Conservation (phyloP, 2,888 invertebrate genomes). For the Keiferia lycopersicella region DNA sequence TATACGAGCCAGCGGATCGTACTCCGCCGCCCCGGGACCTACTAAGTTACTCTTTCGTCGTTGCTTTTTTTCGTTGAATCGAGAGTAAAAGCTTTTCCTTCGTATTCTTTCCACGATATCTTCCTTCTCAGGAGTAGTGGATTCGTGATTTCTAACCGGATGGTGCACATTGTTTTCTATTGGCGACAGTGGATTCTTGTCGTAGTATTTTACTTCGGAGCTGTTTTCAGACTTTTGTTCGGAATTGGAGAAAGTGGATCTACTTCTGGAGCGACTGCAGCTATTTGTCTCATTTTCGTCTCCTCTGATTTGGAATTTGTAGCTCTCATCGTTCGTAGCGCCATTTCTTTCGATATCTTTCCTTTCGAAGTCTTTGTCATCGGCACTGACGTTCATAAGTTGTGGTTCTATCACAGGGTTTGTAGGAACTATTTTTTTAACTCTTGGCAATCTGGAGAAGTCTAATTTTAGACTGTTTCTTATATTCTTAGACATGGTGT, state of each 20-base stretch:
- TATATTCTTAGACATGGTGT: slow-evolving; percentile 59
- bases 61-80: slow-evolving; percentile 92
- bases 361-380: slow-evolving; percentile 62
- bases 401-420: slow-evolving; percentile 80
- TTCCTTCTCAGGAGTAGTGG: slow-evolving; percentile 80
- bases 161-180: slow-evolving; percentile 53
- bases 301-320: slow-evolving; percentile 39
- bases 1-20: slow-evolving; percentile 74
- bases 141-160: slow-evolving; percentile 70
- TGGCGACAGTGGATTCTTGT: slow-evolving; percentile 52
- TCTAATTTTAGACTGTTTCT: slow-evolving; percentile 83
- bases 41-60: slow-evolving; percentile 85
- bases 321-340: slow-evolving; percentile 49
- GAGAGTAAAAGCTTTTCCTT: slow-evolving; percentile 93
- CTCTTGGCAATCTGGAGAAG: slow-evolving; percentile 81
- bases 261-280: slow-evolving; percentile 69
- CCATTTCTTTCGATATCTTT: slow-evolving; percentile 57
- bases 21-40: slow-evolving; percentile 82
- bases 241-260: slow-evolving; percentile 69
- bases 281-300: slow-evolving; percentile 50
- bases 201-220: slow-evolving; percentile 51
- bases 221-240: slow-evolving; percentile 75
- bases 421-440: slow-evolving; percentile 81
- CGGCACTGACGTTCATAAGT: slow-evolving; percentile 62
- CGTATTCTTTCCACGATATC: slow-evolving; percentile 93